Evolutionary conservation across 2,797 vertebrate genomes (phyloP), one percentile per base, ranked within the genome.

Genomic region (Ptychobarbus kaznakovi): DNA sequence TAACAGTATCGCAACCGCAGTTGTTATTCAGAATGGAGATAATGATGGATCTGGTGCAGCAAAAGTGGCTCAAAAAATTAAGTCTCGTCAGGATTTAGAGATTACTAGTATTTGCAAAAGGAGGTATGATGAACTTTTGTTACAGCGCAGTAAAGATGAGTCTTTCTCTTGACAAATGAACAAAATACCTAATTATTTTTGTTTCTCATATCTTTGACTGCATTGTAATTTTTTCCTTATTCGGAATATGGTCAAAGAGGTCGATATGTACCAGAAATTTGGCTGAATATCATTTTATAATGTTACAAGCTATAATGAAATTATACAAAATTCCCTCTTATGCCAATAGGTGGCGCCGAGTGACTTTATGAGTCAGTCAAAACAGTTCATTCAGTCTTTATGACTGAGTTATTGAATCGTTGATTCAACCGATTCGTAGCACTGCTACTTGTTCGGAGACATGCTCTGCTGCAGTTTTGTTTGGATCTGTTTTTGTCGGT

Each of bases 1-100:
- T 90, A 92, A 92, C 90, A 91, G 82, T 66, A 80, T 82, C 81
- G 49, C 61, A 76, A 56, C 46, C 38, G 75, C 74, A 73, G 69
- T 72, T 82, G 65, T 72, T 70, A 40, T 58, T 35, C 49, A 79
- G 28, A 61, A 73, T 61, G 22, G 68, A 74, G 40, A 70, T 68
- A 58, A 61, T 74, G 68, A 80, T 32, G 69, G 40, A 72, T 85
- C 51, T 18, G 74, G 4, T 15, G 53, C 11, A 81, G 25, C 28
- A 81, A 44, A 82, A 61, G 56, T 49, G 32, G 12, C 13, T 69
- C 32, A 38, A 42, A 81, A 70, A 51, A 40, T 65, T 16, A 44
- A 65, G 44, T 51, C 22, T 35, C 0, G 1, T 73, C 53, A 74
- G 81, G 20, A n/a, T 77, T 58, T n/a, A 42, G 38, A 42, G 53